Conservation (phyloP, 2,888 invertebrate species). For the Nomada flava region DNA sequence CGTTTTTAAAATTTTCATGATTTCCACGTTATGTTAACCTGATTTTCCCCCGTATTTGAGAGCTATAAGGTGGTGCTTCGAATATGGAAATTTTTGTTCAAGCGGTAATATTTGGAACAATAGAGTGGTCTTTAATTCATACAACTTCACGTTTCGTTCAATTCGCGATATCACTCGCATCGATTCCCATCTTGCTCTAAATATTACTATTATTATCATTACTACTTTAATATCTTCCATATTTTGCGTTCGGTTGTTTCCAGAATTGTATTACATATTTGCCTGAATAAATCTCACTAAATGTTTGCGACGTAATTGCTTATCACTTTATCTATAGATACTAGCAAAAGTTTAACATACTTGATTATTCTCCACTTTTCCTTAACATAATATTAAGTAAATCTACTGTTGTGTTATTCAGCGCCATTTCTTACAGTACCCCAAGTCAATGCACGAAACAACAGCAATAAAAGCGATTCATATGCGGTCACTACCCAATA, state of each 20-base stretch:
- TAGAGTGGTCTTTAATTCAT: too few relatives aligned
- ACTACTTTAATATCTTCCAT: not conserved
- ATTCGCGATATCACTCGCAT: not conserved
- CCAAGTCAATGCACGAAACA: constrained; percentile 77
- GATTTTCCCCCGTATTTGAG: too few relatives aligned
- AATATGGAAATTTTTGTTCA: too few relatives aligned
- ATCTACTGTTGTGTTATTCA: constrained; percentile 27
- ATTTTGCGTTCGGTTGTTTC: not conserved
- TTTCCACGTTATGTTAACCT: not conserved
- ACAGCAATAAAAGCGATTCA: constrained; percentile 75
- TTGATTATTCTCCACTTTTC: not conserved
- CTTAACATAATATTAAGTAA: not conserved
- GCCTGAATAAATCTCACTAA: not conserved
- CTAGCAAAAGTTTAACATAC: not conserved
- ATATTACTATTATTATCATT: not conserved
- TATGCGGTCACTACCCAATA: constrained; percentile 55
- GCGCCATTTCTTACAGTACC: constrained; percentile 63
- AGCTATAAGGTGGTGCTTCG: too few relatives aligned
- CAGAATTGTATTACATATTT: not conserved
- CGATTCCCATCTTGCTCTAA: not conserved
- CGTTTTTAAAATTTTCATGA: not conserved
- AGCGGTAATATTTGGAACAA: too few relatives aligned
- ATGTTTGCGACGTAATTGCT: not conserved
- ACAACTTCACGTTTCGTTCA: too few relatives aligned
- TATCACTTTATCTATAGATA: not conserved